Base-by-base conservation (phyloP, 2,113 vertebrate species). In the Neolamprologus longior region DNA sequence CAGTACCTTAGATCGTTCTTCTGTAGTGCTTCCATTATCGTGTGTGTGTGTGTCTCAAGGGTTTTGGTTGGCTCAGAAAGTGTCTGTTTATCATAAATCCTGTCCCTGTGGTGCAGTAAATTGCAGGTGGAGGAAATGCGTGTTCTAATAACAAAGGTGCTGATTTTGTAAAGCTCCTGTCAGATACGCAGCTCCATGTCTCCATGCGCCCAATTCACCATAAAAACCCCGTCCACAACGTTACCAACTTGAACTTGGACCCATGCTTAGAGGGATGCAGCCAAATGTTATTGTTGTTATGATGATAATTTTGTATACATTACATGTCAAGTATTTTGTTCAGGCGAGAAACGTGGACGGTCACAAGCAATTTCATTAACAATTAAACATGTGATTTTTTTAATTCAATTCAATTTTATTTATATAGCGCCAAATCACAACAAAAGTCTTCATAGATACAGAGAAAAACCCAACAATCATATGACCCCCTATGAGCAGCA, bases 11-110 rank as follows among this genome's bases (percentile, higher is more conserved):
- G 52, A 68, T 47, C 21, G 37, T 55, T 53, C 10, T 80, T 68
- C 17, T 40, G 45, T 50, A 35, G 47, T 31, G 54, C 33, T 57
- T 86, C 89, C 54, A 85, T 94, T 88, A 89, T 85, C 21, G 26
- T 8, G n/a, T 50, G 52, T 54, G 53, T 55, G 53, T 55, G 21
- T 24, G 54, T 26, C 33, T 14, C 53, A 83, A 81, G 84, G 88
- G 86, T 58, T 61, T 84, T 86, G 88, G 86, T 90, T 66, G 84
- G 89, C 83, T 82, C 82, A 80, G 53, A 89, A 86, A 91, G 78
- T 84, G 89, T 86, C 88, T 63, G 63, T 80, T 90, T 82, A 91
- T 89, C 81, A 83, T 87, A 83, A 86, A 88, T 76, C 80, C 61
- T 9, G 58, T 63, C 89, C 82, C 76, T 7, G 6, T 63, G 80